Percentiles rank a stretch among this genome's conserved stretches.
Conservation (phyloP, 2,113 vertebrate species). For the Bubalus kerabau region DNA sequence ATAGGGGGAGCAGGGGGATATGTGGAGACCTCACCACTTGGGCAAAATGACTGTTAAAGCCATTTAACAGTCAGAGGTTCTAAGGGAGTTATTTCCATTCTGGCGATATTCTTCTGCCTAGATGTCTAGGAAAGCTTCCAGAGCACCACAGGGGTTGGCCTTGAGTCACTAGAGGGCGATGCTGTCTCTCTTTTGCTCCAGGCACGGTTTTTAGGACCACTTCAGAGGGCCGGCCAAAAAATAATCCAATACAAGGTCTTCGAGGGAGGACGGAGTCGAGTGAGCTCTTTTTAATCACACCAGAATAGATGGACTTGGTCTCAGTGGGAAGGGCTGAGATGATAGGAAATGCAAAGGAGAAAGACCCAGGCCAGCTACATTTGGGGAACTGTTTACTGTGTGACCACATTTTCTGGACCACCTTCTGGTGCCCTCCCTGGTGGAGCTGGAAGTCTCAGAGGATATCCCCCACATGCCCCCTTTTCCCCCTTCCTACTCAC, state of each 20-base stretch:
- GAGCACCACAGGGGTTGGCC: background rate
- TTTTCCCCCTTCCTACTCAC: background rate
- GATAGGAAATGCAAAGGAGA: no score
- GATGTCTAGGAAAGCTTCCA: background rate
- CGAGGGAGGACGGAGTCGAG: accelerated
- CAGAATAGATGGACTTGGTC: background rate
- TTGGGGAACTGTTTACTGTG: background rate
- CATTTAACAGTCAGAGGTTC: background rate
- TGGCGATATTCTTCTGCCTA: accelerated
- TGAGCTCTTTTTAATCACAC: background rate
- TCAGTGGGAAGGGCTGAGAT: background rate
- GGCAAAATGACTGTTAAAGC: background rate
- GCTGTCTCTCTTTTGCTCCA: background rate
- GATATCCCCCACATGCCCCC: background rate
- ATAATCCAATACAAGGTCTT: background rate
- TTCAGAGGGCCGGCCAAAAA: background rate
- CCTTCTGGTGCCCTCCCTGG: background rate
- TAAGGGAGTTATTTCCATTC: background rate
- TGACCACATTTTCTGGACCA: background rate
- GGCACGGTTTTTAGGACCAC: accelerated
- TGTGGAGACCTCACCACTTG: background rate
- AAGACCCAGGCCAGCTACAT: no score
- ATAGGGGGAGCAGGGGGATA: no score
- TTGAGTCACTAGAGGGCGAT: slow-evolving; percentile 65
- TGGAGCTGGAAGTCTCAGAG: background rate